phyloP scores from a whole-genome alignment of 2,888 invertebrate species.

The Lottia gigantea region DNA sequence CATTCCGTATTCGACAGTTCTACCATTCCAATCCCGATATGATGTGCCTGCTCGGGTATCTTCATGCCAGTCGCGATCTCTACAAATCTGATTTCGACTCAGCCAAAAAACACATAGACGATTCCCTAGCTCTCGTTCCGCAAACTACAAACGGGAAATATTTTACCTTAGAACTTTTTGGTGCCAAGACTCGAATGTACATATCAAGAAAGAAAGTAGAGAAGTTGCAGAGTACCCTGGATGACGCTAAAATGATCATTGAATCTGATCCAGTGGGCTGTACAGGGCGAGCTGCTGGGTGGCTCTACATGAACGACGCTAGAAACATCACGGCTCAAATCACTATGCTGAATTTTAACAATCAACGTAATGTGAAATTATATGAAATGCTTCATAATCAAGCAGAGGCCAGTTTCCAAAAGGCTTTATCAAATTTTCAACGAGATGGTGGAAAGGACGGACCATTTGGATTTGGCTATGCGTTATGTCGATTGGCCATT shows the following conservation, averaged over 20 bases:
- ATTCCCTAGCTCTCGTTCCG: constrained; percentile 32
- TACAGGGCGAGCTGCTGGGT: constrained; percentile 40
- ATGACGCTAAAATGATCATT: constrained; percentile 40
- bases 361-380: constrained; percentile 24
- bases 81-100: constrained; percentile 34
- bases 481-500: constrained; percentile 33
- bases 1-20: too few relatives aligned
- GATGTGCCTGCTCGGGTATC: constrained; percentile 35
- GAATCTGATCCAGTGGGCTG: constrained; percentile 38
- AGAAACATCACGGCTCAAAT: constrained; percentile 33
- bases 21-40: too few relatives aligned
- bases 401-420: constrained; percentile 35
- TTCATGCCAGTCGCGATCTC: constrained; percentile 34
- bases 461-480: constrained; percentile 41
- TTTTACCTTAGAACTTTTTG: constrained; percentile 37
- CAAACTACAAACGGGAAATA: constrained; percentile 38
- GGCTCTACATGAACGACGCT: constrained; percentile 42
- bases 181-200: constrained; percentile 39
- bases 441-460: constrained; percentile 41
- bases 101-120: constrained; percentile 32
- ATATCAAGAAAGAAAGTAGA: constrained; percentile 38
- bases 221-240: constrained; percentile 34
- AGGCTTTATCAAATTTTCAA: constrained; percentile 36
- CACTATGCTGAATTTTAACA: constrained; percentile 33
- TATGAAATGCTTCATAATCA: constrained; percentile 29